phyloP scores from a whole-genome alignment of 2,888 invertebrate species.

The Cabera pusaria region DNA sequence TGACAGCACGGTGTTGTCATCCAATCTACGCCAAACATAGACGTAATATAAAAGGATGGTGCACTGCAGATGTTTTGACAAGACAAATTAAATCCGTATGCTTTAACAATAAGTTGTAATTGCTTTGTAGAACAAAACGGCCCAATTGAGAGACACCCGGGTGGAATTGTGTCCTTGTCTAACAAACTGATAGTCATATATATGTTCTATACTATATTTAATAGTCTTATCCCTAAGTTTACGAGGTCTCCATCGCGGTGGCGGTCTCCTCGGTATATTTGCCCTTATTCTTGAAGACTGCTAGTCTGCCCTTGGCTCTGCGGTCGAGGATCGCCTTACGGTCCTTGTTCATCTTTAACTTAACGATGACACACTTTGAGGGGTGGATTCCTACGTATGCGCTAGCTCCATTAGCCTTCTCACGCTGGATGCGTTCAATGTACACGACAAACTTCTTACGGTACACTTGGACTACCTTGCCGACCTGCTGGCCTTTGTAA shows the following conservation, averaged over 20 bases:
- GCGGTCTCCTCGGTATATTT: conserved; percentile 96
- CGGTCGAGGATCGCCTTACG: conserved; percentile 98
- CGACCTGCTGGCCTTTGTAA: conserved; percentile 99
- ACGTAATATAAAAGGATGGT: too few relatives aligned
- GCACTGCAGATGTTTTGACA: too few relatives aligned
- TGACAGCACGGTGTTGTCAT: too few relatives aligned
- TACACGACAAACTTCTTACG: conserved; percentile 99
- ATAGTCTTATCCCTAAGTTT: conserved; percentile 77
- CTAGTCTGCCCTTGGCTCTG: conserved; percentile 96
- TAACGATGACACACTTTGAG: conserved; percentile 96
- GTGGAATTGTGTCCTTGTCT: too few relatives aligned
- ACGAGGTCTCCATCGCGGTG: conserved; percentile 90
- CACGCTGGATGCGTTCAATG: conserved; percentile 89
- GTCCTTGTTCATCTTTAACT: conserved; percentile 99
- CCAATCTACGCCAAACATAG: too few relatives aligned
- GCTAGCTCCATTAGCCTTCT: neutral
- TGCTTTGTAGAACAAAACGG: too few relatives aligned
- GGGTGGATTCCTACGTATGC: neutral
- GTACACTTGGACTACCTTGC: conserved; percentile 99
- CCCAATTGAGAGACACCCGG: too few relatives aligned
- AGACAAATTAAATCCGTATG: too few relatives aligned
- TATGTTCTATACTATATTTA: too few relatives aligned
- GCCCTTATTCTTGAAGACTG: conserved; percentile 97
- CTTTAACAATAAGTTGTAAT: too few relatives aligned
- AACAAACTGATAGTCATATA: too few relatives aligned